phyloP scores from a whole-genome alignment of 2,888 invertebrate genomes.

The Tetrapedia diversipes region DNA sequence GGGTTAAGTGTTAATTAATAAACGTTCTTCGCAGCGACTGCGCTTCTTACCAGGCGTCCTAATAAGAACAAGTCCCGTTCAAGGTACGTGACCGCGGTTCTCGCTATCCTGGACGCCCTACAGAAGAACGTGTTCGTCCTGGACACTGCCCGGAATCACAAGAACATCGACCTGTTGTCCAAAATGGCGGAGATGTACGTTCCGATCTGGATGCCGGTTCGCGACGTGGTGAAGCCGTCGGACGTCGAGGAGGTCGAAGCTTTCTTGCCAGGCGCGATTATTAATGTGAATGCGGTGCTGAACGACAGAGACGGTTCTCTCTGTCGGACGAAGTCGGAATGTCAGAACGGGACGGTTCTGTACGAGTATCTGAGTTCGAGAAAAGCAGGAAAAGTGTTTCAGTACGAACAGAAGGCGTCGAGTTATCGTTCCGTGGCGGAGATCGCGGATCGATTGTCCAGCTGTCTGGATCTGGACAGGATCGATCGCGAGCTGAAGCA shows the following conservation, averaged over 20 bases:
- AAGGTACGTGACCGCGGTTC: constrained; percentile 70
- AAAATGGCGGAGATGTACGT: constrained; percentile 71
- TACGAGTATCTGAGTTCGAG: constrained; percentile 72
- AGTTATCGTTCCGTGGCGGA: constrained; percentile 69
- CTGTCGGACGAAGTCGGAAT: constrained; percentile 63
- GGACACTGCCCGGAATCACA: constrained; percentile 70
- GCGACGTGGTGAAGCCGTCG: constrained; percentile 67
- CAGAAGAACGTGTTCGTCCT: constrained; percentile 70
- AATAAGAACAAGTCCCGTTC: background rate
- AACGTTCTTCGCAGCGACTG: background rate
- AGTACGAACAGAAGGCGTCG: constrained; percentile 70
- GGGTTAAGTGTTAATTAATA: background rate
- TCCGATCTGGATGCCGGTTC: constrained; percentile 76
- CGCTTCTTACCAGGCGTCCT: too few species aligned
- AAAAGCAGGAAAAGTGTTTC: constrained; percentile 70
- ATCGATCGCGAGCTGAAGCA: constrained; percentile 70
- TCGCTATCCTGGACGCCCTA: constrained; percentile 69
- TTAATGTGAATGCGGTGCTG: constrained; percentile 76
- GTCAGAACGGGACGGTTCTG: constrained; percentile 64
- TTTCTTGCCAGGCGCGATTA: constrained; percentile 73
- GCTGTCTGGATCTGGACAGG: constrained; percentile 70
- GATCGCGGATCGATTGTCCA: constrained; percentile 70
- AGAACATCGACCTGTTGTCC: constrained; percentile 66
- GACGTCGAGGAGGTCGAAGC: constrained; percentile 59
- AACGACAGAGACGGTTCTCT: constrained; percentile 60